Evolutionary conservation across 2,113 vertebrate genomes (phyloP).

Genomic region (Syngnathoides biaculeatus): DNA sequence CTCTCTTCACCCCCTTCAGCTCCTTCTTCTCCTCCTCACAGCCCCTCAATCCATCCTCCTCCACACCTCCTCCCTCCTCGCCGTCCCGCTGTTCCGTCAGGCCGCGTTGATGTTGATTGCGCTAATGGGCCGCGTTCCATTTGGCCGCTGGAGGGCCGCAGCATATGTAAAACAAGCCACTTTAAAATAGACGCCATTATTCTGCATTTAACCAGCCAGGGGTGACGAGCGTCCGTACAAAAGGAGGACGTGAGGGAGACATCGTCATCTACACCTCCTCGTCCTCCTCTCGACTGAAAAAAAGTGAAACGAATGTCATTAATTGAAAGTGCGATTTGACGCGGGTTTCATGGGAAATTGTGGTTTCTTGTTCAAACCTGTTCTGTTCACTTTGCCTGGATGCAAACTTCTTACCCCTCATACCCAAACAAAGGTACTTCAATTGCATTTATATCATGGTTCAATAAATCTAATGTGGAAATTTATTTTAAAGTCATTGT

Average conservation of each 20-base stretch:
- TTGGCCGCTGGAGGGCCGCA: constrained; percentile 15
- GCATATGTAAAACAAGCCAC: constrained; percentile 40
- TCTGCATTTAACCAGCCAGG: constrained; percentile 33
- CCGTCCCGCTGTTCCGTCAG: neutral
- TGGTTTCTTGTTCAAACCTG: no score
- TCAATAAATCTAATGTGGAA: no score
- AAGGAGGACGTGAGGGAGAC: constrained; percentile 26
- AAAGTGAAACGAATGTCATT: no score
- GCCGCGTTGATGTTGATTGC: neutral
- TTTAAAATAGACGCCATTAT: constrained; percentile 44
- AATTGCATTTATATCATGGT: no score
- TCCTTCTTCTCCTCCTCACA: no score
- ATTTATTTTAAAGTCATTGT: no score
- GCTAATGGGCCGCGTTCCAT: constrained; percentile 48
- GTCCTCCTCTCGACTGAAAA: neutral
- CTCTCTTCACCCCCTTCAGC: no score
- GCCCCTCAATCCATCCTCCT: neutral
- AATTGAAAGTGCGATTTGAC: no score
- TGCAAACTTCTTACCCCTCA: no score
- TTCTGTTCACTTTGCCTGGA: no score
- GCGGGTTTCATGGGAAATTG: no score
- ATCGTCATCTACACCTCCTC: constrained; percentile 13
- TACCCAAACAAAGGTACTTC: no score
- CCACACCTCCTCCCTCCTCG: neutral
- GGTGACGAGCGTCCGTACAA: constrained; percentile 16